A percentile compares a stretch with the other conserved stretches of the same genome.
Evolutionary conservation across 2,113 vertebrate genomes (phyloP).

Genomic region (Elgaria multicarinata): DNA sequence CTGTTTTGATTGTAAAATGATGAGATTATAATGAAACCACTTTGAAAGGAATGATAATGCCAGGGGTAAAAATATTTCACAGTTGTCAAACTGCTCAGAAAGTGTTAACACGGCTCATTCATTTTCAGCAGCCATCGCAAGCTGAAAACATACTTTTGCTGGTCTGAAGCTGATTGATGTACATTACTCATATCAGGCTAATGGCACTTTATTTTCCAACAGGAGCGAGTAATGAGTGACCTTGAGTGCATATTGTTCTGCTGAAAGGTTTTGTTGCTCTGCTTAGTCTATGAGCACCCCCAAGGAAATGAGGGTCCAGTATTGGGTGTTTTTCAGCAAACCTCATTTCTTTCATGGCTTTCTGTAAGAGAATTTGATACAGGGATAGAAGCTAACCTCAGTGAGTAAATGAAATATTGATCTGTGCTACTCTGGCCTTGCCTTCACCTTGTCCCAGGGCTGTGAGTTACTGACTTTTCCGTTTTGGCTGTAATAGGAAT

Average conservation of each 20-base stretch:
- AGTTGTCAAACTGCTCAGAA: conserved; percentile 73
- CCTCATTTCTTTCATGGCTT: conserved; percentile 90
- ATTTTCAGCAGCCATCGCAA: conserved; percentile 73
- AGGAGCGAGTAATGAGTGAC: conserved; percentile 86
- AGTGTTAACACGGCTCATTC: conserved; percentile 76
- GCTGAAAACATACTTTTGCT: conserved; percentile 77
- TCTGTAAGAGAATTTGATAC: conserved; percentile 95
- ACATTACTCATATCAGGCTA: conserved; percentile 81
- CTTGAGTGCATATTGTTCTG: conserved; percentile 85
- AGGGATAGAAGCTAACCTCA: conserved; percentile 89
- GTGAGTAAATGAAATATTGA: conserved; percentile 99
- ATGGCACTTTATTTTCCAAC: conserved; percentile 85
- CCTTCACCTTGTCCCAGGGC: conserved; percentile 99
- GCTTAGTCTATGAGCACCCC: conserved; percentile 80
- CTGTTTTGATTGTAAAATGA: conserved; percentile 47
- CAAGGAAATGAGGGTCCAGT: conserved; percentile 90
- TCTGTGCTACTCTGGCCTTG: conserved; percentile 96
- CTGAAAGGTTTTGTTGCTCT: conserved; percentile 80
- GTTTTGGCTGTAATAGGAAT: conserved; percentile 99
- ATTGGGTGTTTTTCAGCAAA: conserved; percentile 87
- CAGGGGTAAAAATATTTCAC: conserved; percentile 70
- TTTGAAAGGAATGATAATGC: conserved; percentile 69
- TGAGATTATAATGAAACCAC: conserved; percentile 55
- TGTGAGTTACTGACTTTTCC: conserved; percentile 99
- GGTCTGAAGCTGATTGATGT: conserved; percentile 81